Evolutionary conservation across 1,140 invertebrate species (phyloP), one percentile per base, ranked within the genome.

Genomic region (Saccostrea cuccullata): DNA sequence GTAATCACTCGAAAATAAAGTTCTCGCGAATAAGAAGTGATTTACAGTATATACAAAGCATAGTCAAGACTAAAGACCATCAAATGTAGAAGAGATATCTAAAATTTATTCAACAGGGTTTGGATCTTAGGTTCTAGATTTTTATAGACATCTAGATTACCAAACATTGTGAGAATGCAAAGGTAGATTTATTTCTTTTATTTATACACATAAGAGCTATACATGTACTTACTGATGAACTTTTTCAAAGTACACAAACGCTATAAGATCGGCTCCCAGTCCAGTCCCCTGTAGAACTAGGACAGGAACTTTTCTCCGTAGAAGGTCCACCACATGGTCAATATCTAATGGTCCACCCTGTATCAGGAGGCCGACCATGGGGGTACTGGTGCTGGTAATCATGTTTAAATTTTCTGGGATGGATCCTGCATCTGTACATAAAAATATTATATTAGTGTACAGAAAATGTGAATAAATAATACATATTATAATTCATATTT

Each of bases 241-340:
- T 11, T 94, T 90, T 92, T 95, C 95, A 30, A 92, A 89, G 86
- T 93, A 94, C 56, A 93, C 93, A 90, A 94, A 95, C 15, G 94
- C 91, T 15, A 95, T 85, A 8, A 95, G 92, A 89, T 95, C 95
- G 83, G 95, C 94, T 26, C 94, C 92, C n/a, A 92, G 91, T 11
- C 95, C 95, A 60, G 91, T 93, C n/a, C 94, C 95, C 85, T 94
- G 93, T 17, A 95, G 87, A 3, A 95, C 93, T 1, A 95, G 90
- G 5, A 95, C 92, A 30, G 95, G 95, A 60, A 95, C 91, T 83
- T 94, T 92, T 47, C 92, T 91, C 73, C 94, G 94, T 11, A 95
- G 89, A 64, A 94, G 91, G 60, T 93, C 92, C 9, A 94, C 85
- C 15, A 94, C 93, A n/a, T 94, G 90, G 70, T 94, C 91, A 17